Base-by-base conservation (phyloP, 2,888 invertebrate genomes). In the Zhuqinia jingwanae region DNA sequence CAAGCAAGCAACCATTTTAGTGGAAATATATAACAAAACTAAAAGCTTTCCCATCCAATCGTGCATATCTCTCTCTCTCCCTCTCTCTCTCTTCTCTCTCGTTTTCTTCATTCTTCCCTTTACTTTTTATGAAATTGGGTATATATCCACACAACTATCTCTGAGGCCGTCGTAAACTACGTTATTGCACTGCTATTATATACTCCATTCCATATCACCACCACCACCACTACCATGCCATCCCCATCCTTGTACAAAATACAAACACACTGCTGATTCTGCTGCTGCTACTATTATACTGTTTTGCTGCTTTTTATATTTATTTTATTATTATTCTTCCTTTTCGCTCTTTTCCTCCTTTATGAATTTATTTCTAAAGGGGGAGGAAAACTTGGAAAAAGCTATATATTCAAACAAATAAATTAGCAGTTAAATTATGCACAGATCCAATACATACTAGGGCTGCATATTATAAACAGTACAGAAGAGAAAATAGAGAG, bases 351-450 rank as follows among this genome's bases (percentile, higher is more conserved):
- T 50, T 50, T 73, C 73, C 65, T 79, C 6, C 50, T 45, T 75
- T 76, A 76, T 47, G 80, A 56, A 73, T 17, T 73, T 78, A 82
- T 45, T 77, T 76, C 68, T 25, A 68, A 76, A 87, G 82, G 82
- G 86, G 87, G 86, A 86, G 82, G 77, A 87, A 86, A 68, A 76
- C 25, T 30, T 25, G n/a, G n/a, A 87, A 77, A 81, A 76, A 36
- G 86, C 70, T 81, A 47, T 85, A 78, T 78, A 84, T 85, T 75
- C 73, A 79, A 77, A 58, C 77, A 77, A 82, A 87, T 87, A 87
- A 87, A 87, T 87, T 87, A 87, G 87, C 82, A 87, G 87, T 77
- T 87, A 82, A 87, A 87, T 87, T 87, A 87, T 87, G 81, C 87
- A 87, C 87, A 81, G 63, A 53, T 82, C 47, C 75, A 50, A 76